phyloP scores from a whole-genome alignment of 2,113 vertebrate species.

The Oncorhynchus nerka region DNA sequence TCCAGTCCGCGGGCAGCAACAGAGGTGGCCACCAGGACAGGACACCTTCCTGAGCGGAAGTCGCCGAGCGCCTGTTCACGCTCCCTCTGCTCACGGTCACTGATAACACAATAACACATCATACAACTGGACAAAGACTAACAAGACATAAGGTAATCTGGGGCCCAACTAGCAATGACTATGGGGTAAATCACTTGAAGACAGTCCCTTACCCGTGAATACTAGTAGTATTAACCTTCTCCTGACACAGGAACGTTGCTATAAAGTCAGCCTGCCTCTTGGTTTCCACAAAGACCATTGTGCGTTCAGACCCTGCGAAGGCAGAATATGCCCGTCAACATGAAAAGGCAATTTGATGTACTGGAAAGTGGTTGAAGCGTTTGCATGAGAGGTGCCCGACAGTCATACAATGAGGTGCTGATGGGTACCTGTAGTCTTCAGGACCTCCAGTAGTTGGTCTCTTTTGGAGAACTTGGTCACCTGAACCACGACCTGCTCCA shows the following conservation, averaged over 20 bases:
- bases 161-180: no score
- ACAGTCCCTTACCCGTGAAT: constrained; percentile 84
- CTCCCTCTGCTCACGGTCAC: constrained; percentile 89
- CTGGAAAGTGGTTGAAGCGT: no score
- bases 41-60: constrained; percentile 85
- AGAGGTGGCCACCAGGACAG: constrained; percentile 90
- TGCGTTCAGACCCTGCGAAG: constrained; percentile 79
- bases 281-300: constrained; percentile 92
- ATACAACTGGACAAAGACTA: not conserved
- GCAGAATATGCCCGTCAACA: not conserved
- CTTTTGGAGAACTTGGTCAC: constrained; percentile 84
- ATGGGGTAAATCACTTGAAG: not conserved
- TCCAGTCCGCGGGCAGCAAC: constrained; percentile 93
- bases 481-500: constrained; percentile 84
- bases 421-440: constrained; percentile 78
- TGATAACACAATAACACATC: constrained; percentile 36
- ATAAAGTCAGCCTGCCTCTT: constrained; percentile 93
- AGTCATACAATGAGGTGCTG: not conserved
- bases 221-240: constrained; percentile 87
- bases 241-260: constrained; percentile 88
- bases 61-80: constrained; percentile 84
- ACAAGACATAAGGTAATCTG: not conserved
- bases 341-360: no score
- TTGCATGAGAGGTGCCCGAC: no score
- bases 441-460: constrained; percentile 84